Base-by-base conservation (phyloP, 1,140 invertebrate species). In the Tetragnatha versicolor region DNA sequence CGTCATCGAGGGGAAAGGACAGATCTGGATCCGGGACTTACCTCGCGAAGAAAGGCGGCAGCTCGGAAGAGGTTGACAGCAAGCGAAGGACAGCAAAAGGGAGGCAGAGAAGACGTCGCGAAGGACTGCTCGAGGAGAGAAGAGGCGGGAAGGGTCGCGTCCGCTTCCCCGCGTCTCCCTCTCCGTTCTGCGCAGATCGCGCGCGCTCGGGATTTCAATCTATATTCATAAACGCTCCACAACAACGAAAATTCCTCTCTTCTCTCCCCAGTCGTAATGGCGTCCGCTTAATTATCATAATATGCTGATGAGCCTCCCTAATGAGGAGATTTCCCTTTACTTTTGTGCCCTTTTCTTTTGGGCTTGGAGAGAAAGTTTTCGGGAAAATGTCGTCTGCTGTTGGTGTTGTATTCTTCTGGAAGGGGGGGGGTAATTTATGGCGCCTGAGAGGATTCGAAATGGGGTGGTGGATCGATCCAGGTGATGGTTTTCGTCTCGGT, bases 141-240 rank as follows among this genome's bases (percentile, higher is more conserved):
- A 45, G 61, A 9, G 22, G 37, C 35, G 55, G 55, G 35, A 47
- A 17, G 12, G 12, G 12, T 47, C 42, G 12, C 1, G 20, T 47
- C 20, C 20, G 2, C 39, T 12, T 33, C 45, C 61, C 39, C 10
- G 35, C 61, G n/a, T n/a, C n/a, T n/a, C n/a, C n/a, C 9, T n/a
- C 61, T 60, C 3, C 31, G 39, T 53, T 27, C 73, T 77, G 73
- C 73, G 73, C 73, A 77, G 27, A 65, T n/a, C n/a, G 17, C 31
- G 25, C 29, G 73, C 73, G 42, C 42, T 10, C 25, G 35, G 47
- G 49, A 51, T 65, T 77, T 65, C 73, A 77, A 77, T 77, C 60
- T 77, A 77, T 77, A 77, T 77, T 77, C 73, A 77, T 77, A 77
- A 77, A 66, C 73, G 60, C 58, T n/a, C n/a, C n/a, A n/a, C 45